Conservation (phyloP, 2,113 vertebrate species). For the Sterrhoptilus dennistouni region DNA sequence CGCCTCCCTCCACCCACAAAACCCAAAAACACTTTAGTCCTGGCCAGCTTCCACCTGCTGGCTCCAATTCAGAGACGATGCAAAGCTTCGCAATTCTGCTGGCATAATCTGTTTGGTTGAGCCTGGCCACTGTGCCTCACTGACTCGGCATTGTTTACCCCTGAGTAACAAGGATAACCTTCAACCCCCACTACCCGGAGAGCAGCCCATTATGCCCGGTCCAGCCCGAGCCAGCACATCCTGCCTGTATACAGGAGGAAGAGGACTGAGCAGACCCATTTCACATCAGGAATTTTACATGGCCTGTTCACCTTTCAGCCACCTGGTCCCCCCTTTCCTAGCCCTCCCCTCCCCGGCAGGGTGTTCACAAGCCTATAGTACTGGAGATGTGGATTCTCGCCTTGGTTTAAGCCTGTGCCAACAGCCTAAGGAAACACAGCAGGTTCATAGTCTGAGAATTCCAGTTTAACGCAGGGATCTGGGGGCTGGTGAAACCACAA, state of each 20-base stretch:
- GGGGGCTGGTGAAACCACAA: slow-evolving; percentile 52
- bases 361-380: neutral
- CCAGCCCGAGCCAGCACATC: neutral
- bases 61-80: slow-evolving; percentile 82
- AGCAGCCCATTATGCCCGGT: neutral
- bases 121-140: slow-evolving; percentile 68
- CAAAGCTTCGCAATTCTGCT: slow-evolving; percentile 76
- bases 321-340: neutral
- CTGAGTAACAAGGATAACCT: slow-evolving; percentile 58
- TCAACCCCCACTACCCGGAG: neutral
- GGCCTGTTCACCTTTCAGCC: neutral
- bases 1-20: slow-evolving; percentile 76
- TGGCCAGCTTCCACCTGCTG: slow-evolving; percentile 87
- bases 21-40: slow-evolving; percentile 76
- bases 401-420: slow-evolving; percentile 9
- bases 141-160: slow-evolving; percentile 74
- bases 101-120: slow-evolving; percentile 74
- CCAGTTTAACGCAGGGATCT: slow-evolving; percentile 25
- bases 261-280: neutral
- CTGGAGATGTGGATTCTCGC: neutral
- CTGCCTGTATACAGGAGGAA: neutral
- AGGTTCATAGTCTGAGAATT: slow-evolving; percentile 60
- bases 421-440: slow-evolving; percentile 45
- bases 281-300: neutral
- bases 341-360: neutral